Percentiles rank a stretch among this genome's conserved stretches.
Evolutionary conservation across 2,888 invertebrate genomes (phyloP).

Genomic region (Endotricha flammealis): DNA sequence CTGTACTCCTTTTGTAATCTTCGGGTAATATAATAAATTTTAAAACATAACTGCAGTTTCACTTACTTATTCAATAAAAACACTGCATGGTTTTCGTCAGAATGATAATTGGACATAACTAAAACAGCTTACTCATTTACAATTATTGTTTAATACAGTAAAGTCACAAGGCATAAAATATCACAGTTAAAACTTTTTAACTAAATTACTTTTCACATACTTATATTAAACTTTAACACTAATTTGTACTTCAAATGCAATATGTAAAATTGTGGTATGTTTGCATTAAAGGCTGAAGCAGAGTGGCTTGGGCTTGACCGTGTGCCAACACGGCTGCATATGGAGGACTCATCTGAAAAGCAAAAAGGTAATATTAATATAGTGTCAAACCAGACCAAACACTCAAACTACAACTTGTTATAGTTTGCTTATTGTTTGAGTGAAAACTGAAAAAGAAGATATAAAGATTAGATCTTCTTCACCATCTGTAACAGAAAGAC

Average conservation of each 20-base stretch:
- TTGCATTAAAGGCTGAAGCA: slow-evolving; percentile 78
- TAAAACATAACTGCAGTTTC: slow-evolving; percentile 43
- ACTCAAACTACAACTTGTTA: slow-evolving; percentile 56
- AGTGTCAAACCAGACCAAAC: slow-evolving; percentile 46
- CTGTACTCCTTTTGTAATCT: slow-evolving; percentile 35
- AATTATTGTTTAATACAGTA: slow-evolving; percentile 27
- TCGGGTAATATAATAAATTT: slow-evolving; percentile 38
- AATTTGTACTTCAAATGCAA: slow-evolving; percentile 39
- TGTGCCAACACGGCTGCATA: slow-evolving; percentile 80
- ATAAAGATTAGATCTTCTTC: slow-evolving; percentile 60
- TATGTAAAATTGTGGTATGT: slow-evolving; percentile 55
- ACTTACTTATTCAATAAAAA: slow-evolving; percentile 24
- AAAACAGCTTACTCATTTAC: background rate
- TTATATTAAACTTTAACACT: slow-evolving; percentile 22
- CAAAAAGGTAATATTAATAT: slow-evolving; percentile 72
- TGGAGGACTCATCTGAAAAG: slow-evolving; percentile 76
- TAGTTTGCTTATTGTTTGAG: slow-evolving; percentile 45
- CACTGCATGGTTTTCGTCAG: background rate
- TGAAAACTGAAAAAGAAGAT: slow-evolving; percentile 53
- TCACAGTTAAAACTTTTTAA: slow-evolving; percentile 31
- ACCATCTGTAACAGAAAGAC: slow-evolving; percentile 72
- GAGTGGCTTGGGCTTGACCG: slow-evolving; percentile 82
- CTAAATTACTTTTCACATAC: slow-evolving; percentile 14
- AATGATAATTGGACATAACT: background rate
- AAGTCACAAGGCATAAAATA: slow-evolving; percentile 34